Evolutionary conservation across 1,140 invertebrate genomes (phyloP).

Genomic region (Hyles euphorbiae): DNA sequence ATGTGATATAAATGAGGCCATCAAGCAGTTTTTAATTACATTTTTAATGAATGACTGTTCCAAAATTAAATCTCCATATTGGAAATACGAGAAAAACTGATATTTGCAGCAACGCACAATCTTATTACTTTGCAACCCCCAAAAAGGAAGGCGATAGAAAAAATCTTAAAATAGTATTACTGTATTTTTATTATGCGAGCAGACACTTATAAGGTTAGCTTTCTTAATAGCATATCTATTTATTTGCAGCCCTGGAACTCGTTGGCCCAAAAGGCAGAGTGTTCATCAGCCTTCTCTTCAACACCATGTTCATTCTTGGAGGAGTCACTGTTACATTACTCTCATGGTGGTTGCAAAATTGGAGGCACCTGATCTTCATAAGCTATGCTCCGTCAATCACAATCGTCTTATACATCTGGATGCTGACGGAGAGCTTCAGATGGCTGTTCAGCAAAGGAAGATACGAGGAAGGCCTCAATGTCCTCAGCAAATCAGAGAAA

Average conservation of each 20-base stretch:
- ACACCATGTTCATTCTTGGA: slow-evolving; percentile 84
- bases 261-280: slow-evolving; percentile 84
- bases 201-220: too few relatives aligned
- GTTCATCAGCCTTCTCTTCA: slow-evolving; percentile 82
- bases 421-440: slow-evolving; percentile 80
- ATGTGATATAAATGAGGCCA: too few relatives aligned
- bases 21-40: too few relatives aligned
- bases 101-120: too few relatives aligned
- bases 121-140: too few relatives aligned
- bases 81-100: too few relatives aligned
- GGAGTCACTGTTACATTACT: slow-evolving; percentile 80
- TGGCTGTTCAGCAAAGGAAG: slow-evolving; percentile 87
- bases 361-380: slow-evolving; percentile 81
- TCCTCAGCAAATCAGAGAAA: slow-evolving; percentile 78
- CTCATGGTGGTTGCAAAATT: slow-evolving; percentile 82
- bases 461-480: slow-evolving; percentile 78
- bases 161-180: too few relatives aligned
- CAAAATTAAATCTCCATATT: too few relatives aligned
- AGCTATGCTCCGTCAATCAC: slow-evolving; percentile 82
- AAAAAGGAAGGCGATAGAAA: too few relatives aligned
- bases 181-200: too few relatives aligned
- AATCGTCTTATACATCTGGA: slow-evolving; percentile 78
- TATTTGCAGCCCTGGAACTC: slow-evolving; percentile 78
- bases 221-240: slow-evolving; percentile 4
- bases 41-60: too few relatives aligned